Percentiles rank a stretch among this genome's conserved stretches.
phyloP scores from a whole-genome alignment of 2,797 vertebrate genomes.

The Syngnathus rostellatus region DNA sequence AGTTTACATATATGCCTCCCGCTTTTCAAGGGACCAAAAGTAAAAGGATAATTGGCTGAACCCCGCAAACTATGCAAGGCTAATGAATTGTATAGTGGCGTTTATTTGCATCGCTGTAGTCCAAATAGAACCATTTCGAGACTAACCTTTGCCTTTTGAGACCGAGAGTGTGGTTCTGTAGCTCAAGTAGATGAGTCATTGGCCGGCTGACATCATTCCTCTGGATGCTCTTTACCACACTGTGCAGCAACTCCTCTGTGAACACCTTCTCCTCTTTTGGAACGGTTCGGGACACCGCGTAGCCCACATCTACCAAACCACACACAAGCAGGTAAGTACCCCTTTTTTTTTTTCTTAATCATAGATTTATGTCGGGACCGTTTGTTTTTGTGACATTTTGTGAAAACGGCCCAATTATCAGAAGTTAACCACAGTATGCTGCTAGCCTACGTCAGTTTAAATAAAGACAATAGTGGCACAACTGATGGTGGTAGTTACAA shows the following conservation, averaged over 20 bases:
- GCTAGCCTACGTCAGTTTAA: neutral
- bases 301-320: slow-evolving; percentile 50
- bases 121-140: neutral
- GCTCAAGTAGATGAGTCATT: slow-evolving; percentile 88
- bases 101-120: neutral
- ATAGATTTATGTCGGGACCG: no score
- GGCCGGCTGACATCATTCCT: slow-evolving; percentile 91
- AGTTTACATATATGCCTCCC: no score
- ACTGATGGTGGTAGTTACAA: neutral
- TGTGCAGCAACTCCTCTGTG: slow-evolving; percentile 82
- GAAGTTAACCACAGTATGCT: neutral
- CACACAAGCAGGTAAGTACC: slow-evolving; percentile 1
- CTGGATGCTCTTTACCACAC: slow-evolving; percentile 90
- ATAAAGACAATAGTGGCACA: neutral
- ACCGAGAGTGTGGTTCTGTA: slow-evolving; percentile 78
- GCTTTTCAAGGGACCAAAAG: no score
- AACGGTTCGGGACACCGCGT: slow-evolving; percentile 49
- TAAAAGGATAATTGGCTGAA: no score
- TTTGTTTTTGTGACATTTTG: neutral
- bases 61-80: no score
- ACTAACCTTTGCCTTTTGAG: slow-evolving; percentile 82
- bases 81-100: no score
- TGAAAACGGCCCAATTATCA: no score
- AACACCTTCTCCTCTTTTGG: slow-evolving; percentile 77
- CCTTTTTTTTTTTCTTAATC: neutral